A percentile compares a stretch with the other conserved stretches of the same genome.
Evolutionary conservation across 2,888 invertebrate species (phyloP).

Genomic region (Amphipyra tragopoginis): DNA sequence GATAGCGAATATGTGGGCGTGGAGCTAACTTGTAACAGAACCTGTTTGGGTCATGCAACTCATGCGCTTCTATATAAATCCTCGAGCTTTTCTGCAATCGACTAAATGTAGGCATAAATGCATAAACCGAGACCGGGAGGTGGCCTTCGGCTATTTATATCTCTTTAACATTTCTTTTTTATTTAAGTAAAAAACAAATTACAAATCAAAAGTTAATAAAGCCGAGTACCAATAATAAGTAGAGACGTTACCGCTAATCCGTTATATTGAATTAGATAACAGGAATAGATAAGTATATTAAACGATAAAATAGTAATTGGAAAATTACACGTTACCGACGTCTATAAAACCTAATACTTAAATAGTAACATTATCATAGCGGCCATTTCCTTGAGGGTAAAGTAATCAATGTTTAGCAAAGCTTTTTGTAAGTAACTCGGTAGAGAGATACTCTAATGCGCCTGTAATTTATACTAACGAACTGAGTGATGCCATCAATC

Average conservation of each 20-base stretch:
- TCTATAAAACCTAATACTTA: constrained; percentile 29
- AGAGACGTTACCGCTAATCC: neutral
- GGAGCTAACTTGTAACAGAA: constrained; percentile 77
- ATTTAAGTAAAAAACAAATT: constrained; percentile 20
- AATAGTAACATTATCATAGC: constrained; percentile 13
- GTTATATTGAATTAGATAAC: constrained; percentile 38
- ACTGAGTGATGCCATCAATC: constrained; percentile 28
- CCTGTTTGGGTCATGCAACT: constrained; percentile 88
- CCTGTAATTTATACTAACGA: constrained; percentile 19
- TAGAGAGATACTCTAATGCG: constrained; percentile 11
- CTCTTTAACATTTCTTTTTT: constrained; percentile 30
- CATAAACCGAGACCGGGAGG: constrained; percentile 56
- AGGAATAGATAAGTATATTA: constrained; percentile 34
- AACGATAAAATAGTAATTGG: constrained; percentile 41
- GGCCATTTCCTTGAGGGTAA: constrained; percentile 31
- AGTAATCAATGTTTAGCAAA: constrained; percentile 14
- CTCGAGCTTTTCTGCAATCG: constrained; percentile 76
- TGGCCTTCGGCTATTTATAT: constrained; percentile 77
- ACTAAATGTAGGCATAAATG: constrained; percentile 64
- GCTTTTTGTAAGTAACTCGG: constrained; percentile 17
- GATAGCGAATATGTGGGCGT: constrained; percentile 80
- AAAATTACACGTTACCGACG: constrained; percentile 27
- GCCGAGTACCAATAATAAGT: constrained; percentile 9
- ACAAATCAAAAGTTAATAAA: constrained; percentile 22
- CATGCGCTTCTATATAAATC: constrained; percentile 84